Evolutionary conservation across 2,888 invertebrate species (phyloP).

Genomic region (Adelognathus sp.): DNA sequence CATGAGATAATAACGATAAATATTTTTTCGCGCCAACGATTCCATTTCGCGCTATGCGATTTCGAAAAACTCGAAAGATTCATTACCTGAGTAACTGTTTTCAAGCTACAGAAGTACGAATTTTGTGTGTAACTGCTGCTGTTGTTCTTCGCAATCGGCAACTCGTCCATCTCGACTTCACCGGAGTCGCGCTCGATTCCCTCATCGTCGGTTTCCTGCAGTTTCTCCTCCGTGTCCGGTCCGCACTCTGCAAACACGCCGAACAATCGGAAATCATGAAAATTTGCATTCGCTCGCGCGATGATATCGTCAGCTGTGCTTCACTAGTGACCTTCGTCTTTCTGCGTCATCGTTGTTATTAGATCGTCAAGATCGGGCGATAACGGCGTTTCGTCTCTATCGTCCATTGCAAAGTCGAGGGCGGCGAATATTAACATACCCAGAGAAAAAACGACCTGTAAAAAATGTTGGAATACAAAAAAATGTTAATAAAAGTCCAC

Average conservation of each 20-base stretch:
- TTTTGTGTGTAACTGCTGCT: constrained; percentile 61
- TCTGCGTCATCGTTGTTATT: constrained; percentile 92
- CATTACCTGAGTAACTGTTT: constrained; percentile 85
- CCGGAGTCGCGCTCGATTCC: constrained; percentile 95
- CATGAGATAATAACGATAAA: too few species aligned
- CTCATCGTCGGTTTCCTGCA: constrained; percentile 90
- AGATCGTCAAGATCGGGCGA: constrained; percentile 93
- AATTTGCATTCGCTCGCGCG: neutral
- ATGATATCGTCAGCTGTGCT: neutral
- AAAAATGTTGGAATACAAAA: too few species aligned
- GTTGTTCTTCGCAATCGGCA: constrained; percentile 62
- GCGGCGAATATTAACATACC: constrained; percentile 94
- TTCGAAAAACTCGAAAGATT: neutral
- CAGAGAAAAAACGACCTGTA: constrained; percentile 90
- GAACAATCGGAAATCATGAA: constrained; percentile 2
- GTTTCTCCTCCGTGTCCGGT: constrained; percentile 81
- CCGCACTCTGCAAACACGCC: constrained; percentile 70
- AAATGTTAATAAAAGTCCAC: constrained; percentile 70
- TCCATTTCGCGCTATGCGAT: too few species aligned
- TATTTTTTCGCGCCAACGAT: too few species aligned
- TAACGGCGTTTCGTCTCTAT: constrained; percentile 93
- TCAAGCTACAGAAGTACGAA: constrained; percentile 79
- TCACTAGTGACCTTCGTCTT: constrained; percentile 83
- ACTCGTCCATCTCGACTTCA: constrained; percentile 82
- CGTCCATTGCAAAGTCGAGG: constrained; percentile 92